Evolutionary conservation across 2,888 invertebrate species (phyloP), one percentile per base, ranked within the genome.

Genomic region (Amphipoea oculea): DNA sequence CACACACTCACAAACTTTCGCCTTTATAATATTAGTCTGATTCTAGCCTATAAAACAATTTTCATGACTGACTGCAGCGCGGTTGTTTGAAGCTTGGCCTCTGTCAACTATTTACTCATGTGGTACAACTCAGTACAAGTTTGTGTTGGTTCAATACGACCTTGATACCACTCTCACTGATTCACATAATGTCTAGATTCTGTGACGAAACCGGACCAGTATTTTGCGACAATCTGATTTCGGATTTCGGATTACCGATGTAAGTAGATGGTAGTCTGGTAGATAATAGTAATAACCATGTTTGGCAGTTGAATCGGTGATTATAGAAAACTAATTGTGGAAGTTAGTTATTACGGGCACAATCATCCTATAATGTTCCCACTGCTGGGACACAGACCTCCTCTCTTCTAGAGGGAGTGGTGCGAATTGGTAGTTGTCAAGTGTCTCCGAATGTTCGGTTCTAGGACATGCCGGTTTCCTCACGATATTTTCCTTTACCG

Each of bases 151-250:
- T 42, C 14, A 65, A 71, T n/a, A 20, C 11, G 48, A 78, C 84
- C 84, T 84, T 84, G 75, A 80, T 83, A 80, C 62, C 20, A 3
- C 66, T 78, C 45, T 51, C 67, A 57, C 57, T 45, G 4, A 81
- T 5, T 20, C 12, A 54, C 20, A 42, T 42, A 73, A 67, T 74
- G 70, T 71, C 83, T 76, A 73, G 65, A 70, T 78, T 51, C 4
- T 67, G 57, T 81, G 60, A 74, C 60, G 73, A 74, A 83, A 74
- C n/a, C 20, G 1, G 14, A 72, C 67, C 36, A 63, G 62, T 80
- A 36, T 66, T 73, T 70, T 70, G 65, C 48, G 36, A 65, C 23
- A 60, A 23, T 36, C 29, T 20, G 1, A 40, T 69, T 40, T 51
- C 7, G 20, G 1, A 45, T 63, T 40, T 51, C 2, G 40, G 12